A percentile compares a stretch with the other conserved stretches of the same genome.
Conservation (phyloP, 2,113 vertebrate species). For the Xenopus laevis region DNA sequence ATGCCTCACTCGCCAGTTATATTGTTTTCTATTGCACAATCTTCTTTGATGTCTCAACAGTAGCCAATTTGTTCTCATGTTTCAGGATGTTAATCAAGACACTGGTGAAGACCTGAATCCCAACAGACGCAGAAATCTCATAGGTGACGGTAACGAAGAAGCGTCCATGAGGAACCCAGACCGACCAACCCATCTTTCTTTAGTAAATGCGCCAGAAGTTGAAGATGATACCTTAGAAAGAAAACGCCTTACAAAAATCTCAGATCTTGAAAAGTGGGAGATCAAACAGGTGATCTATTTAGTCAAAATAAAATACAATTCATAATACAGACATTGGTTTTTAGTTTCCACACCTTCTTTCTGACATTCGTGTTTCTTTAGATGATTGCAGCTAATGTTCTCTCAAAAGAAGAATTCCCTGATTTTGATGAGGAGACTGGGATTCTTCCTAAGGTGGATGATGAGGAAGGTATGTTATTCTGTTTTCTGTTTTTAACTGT, state of each 20-base stretch:
- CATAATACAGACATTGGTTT: background rate
- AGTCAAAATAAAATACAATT: too few relatives aligned
- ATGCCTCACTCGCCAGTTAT: too few relatives aligned
- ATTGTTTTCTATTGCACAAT: too few relatives aligned
- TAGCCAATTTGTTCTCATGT: too few relatives aligned
- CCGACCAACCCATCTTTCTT: slow-evolving; percentile 85
- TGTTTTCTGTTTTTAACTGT: background rate
- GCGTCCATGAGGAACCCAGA: slow-evolving; percentile 90
- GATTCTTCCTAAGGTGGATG: slow-evolving; percentile 96
- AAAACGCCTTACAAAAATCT: slow-evolving; percentile 94
- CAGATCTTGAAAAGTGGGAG: slow-evolving; percentile 97
- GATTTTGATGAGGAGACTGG: slow-evolving; percentile 98
- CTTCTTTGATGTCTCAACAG: background rate
- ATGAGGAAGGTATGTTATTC: slow-evolving; percentile 98
- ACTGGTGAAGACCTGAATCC: slow-evolving; percentile 95
- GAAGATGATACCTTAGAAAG: slow-evolving; percentile 92
- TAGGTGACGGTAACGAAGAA: slow-evolving; percentile 82
- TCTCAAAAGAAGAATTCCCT: slow-evolving; percentile 97
- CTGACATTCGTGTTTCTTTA: slow-evolving; percentile 48
- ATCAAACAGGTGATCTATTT: slow-evolving; percentile 80
- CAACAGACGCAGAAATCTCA: slow-evolving; percentile 83
- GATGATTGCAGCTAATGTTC: slow-evolving; percentile 98
- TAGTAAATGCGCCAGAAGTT: slow-evolving; percentile 85
- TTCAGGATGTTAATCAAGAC: slow-evolving; percentile 94
- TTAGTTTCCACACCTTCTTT: background rate